phyloP scores from a whole-genome alignment of 2,797 vertebrate species.

The Tenualosa thibaudeaui region DNA sequence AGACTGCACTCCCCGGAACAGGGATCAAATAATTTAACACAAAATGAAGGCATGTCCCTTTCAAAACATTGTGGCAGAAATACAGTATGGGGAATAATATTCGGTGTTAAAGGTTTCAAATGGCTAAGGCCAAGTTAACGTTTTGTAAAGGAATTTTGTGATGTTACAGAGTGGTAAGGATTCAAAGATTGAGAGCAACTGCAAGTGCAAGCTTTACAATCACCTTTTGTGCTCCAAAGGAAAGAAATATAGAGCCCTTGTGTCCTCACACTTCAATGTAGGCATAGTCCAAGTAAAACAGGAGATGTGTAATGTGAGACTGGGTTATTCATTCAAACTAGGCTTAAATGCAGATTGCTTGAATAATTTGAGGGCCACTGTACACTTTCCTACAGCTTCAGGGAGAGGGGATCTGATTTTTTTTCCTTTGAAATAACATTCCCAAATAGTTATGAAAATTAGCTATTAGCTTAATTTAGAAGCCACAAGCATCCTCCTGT shows the following conservation, averaged over 20 bases:
- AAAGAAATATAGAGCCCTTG: neutral
- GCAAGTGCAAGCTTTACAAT: neutral
- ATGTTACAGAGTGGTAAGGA: neutral
- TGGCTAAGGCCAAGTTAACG: neutral
- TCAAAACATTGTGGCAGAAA: neutral
- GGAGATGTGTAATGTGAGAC: neutral
- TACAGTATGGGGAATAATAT: neutral
- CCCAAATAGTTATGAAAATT: no score
- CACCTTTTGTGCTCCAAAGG: neutral
- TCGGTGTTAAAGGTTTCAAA: neutral
- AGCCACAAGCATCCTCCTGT: neutral
- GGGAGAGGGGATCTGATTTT: no score
- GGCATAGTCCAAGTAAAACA: neutral
- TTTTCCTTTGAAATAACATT: no score
- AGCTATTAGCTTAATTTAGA: neutral
- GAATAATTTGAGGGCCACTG: neutral
- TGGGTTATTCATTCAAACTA: neutral
- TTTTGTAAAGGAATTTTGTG: neutral
- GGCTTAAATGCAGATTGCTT: neutral
- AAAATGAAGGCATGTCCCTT: neutral
- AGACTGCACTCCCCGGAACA: neutral
- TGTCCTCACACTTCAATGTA: neutral
- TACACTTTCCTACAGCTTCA: no score
- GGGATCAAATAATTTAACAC: neutral
- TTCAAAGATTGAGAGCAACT: neutral